Evolutionary conservation across 2,888 invertebrate genomes (phyloP).

Genomic region (Ophion costatus): DNA sequence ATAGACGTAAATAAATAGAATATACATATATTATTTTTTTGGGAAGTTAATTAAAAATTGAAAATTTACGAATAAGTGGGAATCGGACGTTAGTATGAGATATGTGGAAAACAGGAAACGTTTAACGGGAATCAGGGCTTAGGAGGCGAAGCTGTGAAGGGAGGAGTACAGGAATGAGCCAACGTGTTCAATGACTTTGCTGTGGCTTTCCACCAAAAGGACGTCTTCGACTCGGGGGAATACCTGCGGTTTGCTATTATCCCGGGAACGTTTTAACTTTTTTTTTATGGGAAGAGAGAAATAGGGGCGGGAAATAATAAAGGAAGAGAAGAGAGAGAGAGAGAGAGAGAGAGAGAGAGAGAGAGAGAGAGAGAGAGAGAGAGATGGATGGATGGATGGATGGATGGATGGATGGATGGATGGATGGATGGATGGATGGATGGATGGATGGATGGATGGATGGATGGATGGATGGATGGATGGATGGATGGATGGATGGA

Average conservation of each 20-base stretch:
- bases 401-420: too few relatives aligned
- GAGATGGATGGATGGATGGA: too few relatives aligned
- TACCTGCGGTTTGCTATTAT: constrained; percentile 46
- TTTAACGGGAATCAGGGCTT: not conserved
- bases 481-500: too few relatives aligned
- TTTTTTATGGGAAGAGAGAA: constrained; percentile 20
- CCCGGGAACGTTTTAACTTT: constrained; percentile 44
- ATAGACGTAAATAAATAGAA: too few relatives aligned
- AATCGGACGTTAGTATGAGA: too few relatives aligned
- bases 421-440: too few relatives aligned
- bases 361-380: constrained; percentile 1
- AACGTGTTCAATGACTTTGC: constrained; percentile 33
- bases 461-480: too few relatives aligned
- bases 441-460: too few relatives aligned
- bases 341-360: constrained; percentile 14
- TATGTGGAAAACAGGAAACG: not conserved
- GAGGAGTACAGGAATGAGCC: constrained; percentile 22
- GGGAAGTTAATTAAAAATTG: too few relatives aligned
- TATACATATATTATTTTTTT: too few relatives aligned
- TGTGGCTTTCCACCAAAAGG: constrained; percentile 28
- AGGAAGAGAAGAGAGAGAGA: not conserved
- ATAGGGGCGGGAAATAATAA: not conserved
- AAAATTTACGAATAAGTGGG: too few relatives aligned
- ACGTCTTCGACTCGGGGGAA: constrained; percentile 55
- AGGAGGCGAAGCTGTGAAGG: not conserved